phyloP scores from a whole-genome alignment of 1,140 invertebrate genomes.

The Heterodera schachtii region DNA sequence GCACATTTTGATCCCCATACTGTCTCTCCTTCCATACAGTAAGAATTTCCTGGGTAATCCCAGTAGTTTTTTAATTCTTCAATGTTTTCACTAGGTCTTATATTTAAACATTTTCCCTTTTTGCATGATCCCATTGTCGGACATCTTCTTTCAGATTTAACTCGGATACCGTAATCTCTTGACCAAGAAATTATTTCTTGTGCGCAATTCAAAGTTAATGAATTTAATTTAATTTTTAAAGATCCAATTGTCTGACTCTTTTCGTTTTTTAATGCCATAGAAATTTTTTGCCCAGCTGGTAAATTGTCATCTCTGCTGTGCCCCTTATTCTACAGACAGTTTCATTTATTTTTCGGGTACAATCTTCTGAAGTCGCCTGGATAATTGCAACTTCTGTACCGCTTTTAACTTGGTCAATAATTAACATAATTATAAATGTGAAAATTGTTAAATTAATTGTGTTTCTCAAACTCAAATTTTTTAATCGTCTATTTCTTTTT shows the following conservation, averaged over 20 bases:
- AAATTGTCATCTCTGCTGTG: neutral
- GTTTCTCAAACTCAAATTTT: neutral
- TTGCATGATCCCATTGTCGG: neutral
- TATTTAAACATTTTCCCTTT: neutral
- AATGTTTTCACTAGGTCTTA: neutral
- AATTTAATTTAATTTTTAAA: neutral
- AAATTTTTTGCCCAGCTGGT: neutral
- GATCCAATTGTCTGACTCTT: neutral
- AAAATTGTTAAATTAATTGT: neutral
- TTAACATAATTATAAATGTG: neutral
- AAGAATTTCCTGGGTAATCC: neutral
- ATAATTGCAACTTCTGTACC: neutral
- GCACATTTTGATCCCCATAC: slow-evolving; percentile 13
- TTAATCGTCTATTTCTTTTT: neutral
- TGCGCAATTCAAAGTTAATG: neutral
- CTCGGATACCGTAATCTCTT: neutral
- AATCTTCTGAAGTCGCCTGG: neutral
- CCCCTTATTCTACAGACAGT: neutral
- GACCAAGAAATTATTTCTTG: neutral
- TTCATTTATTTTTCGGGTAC: neutral
- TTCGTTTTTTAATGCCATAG: neutral
- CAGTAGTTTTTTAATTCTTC: neutral
- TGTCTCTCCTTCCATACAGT: neutral
- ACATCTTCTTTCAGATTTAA: neutral
- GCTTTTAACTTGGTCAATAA: neutral